A percentile compares a stretch with the other conserved stretches of the same genome.
These are phyloP conservation scores for Criorhina ranunculi DNA, from an alignment of 2,888 invertebrate species.

Conservation along the genomic window DNA sequence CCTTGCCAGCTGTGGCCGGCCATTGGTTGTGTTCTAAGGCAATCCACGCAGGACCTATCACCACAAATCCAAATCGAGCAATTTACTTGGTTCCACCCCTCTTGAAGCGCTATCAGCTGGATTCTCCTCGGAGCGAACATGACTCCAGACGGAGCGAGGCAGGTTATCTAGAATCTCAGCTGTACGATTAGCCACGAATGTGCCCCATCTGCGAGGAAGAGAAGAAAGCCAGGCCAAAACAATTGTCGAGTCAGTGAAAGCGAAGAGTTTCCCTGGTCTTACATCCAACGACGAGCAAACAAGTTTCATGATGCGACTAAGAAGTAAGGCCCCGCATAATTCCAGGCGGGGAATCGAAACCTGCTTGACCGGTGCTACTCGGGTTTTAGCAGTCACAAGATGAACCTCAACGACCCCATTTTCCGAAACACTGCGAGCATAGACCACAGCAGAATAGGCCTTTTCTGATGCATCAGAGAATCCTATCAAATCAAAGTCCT, in stretches of 20 bases:
- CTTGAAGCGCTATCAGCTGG: constrained; percentile 76
- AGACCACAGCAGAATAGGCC: constrained; percentile 37
- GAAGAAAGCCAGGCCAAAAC: constrained; percentile 74
- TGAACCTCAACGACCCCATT: constrained; percentile 1
- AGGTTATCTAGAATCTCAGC: constrained; percentile 53
- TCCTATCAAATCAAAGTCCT: constrained; percentile 18
- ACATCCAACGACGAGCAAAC: constrained; percentile 5
- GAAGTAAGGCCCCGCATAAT: constrained; percentile 61
- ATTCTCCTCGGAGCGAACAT: constrained; percentile 72
- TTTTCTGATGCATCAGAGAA: constrained; percentile 32
- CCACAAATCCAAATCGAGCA: constrained; percentile 69
- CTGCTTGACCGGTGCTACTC: constrained; percentile 59
- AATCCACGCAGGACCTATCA: constrained; percentile 75
- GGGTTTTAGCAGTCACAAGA: constrained; percentile 51
- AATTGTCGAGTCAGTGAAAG: constrained; percentile 62
- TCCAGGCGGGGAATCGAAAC: constrained; percentile 64
- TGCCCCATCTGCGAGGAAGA: constrained; percentile 78
- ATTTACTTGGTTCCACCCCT: constrained; percentile 51
- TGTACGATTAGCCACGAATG: constrained; percentile 77
- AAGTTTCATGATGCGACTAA: constrained; percentile 24
- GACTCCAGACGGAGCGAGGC: constrained; percentile 48
- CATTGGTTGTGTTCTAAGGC: neutral
- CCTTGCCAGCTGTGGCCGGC: constrained; percentile 6
- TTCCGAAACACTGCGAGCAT: constrained; percentile 10
- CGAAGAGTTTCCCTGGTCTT: constrained; percentile 25